A percentile compares a stretch with the other conserved stretches of the same genome.
Conservation (phyloP, 2,797 vertebrate species). For the Halcyon leucocephala region DNA sequence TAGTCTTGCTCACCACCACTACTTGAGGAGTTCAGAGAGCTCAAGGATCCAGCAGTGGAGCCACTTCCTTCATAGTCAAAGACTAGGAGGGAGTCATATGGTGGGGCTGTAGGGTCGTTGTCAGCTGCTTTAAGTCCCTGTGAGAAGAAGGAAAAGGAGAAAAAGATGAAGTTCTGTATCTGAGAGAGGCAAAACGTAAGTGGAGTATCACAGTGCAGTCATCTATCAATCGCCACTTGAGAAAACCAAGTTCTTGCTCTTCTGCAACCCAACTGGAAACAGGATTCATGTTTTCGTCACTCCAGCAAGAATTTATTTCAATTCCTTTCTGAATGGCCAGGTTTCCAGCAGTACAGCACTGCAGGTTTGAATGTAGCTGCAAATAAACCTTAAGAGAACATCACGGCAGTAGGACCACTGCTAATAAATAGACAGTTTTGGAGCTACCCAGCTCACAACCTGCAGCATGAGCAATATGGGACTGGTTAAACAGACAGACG, state of each 20-base stretch:
- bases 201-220: rapidly evolving
- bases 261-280: not conserved
- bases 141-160: constrained; percentile 11
- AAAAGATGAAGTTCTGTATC: not conserved
- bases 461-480: not conserved
- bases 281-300: not conserved
- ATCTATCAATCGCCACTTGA: not conserved
- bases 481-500: not conserved
- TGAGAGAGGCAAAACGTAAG: not conserved
- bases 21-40: constrained; percentile 98
- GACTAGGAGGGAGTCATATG: constrained; percentile 97
- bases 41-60: constrained; percentile 95
- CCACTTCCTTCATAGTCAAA: constrained; percentile 98
- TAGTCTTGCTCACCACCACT: constrained; percentile 98
- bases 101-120: constrained; percentile 95
- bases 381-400: not conserved
- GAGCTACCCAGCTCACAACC: not conserved
- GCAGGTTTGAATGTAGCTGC: not conserved
- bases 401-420: not conserved
- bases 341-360: not conserved
- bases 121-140: constrained; percentile 98
- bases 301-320: not conserved
- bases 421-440: not conserved
- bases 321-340: not conserved
- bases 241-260: not conserved